Base-by-base conservation (phyloP, 30 jellyfish, hydroid and myxozoan species). In the Aurelia aurita region DNA sequence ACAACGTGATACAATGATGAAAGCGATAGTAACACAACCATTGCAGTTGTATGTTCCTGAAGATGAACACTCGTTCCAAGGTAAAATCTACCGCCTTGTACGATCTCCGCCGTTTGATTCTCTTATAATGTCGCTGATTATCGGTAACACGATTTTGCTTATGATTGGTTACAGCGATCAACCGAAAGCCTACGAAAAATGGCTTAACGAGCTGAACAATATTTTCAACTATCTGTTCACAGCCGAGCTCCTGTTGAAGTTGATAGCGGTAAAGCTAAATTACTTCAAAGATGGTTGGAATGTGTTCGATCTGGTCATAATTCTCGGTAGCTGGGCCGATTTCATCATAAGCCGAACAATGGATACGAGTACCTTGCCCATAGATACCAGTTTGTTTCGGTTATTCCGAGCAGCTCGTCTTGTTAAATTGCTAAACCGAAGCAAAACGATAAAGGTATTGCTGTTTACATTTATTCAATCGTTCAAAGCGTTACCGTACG, bases 221-320 rank as follows among this genome's bases (percentile, higher is more conserved):
- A 64, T 84, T 9, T 90, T 90, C 87, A 77, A 87, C 58, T 90
- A 84, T 68, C 84, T 90, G 7, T 90, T 90, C 68, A 72, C 89
- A 20, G 83, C 88, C 4, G 97, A 90, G 64, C 77, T 90, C 47
- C 55, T 86, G 1, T 20, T 90, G 64, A 90, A 90, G 77, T 59
- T 90, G 44, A 65, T 90, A 25, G 96, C 97, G 16, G 23, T 90
- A 43, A 92, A 87, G n/a, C 55, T 54, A 87, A 90, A 90, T 3
- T 90, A 90, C 57, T 90, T 90, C 74, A 90, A 85, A 58, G 97
- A 90, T 32, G 90, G 86, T 26, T 90, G 97, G 97, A 90, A 90
- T 53, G 75, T 71, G 49, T 90, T 90, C 58, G 97, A 90, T 47
- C 60, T 90, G 86, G 58, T 84, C n/a, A 90, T 90, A 16, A 88